phyloP scores from a whole-genome alignment of 2,113 vertebrate genomes.

The Nematolebias whitei region DNA sequence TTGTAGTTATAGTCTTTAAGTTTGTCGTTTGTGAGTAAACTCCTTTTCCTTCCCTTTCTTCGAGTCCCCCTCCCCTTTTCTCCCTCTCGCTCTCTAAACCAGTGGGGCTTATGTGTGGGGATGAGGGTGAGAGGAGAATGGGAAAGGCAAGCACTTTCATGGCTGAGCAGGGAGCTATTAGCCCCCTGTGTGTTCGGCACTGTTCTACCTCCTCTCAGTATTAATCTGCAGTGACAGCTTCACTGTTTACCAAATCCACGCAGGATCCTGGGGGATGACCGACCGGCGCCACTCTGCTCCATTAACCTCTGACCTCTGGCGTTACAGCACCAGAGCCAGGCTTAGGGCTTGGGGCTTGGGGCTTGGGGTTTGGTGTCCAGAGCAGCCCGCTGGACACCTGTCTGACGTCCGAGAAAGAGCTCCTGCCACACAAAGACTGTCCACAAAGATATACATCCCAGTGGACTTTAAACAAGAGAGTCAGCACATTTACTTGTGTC shows the following conservation, averaged over 20 bases:
- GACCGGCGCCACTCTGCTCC: conserved; percentile 78
- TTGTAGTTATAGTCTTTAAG: conserved; percentile 41
- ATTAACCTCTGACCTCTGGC: conserved; percentile 82
- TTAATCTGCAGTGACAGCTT: conserved; percentile 85
- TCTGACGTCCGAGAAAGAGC: conserved; percentile 48
- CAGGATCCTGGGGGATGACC: conserved; percentile 77
- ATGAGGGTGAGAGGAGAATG: conserved; percentile 70
- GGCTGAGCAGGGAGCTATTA: conserved; percentile 76
- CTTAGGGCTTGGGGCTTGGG: conserved; percentile 56
- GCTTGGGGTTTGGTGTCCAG: conserved; percentile 44
- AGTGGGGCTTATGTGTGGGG: conserved; percentile 57
- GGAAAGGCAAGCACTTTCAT: conserved; percentile 73
- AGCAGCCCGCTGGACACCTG: conserved; percentile 75
- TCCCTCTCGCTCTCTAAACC: conserved; percentile 22
- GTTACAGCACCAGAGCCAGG: conserved; percentile 68
- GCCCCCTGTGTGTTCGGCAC: conserved; percentile 60
- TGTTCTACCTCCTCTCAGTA: conserved; percentile 71
- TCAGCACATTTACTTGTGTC: background rate
- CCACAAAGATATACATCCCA: conserved; percentile 19
- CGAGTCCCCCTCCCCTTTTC: background rate
- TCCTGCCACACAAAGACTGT: conserved; percentile 45
- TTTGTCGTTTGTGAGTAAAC: conserved; percentile 30
- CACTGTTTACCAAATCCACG: conserved; percentile 84
- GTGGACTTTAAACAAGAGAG: conserved; percentile 12
- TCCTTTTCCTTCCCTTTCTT: background rate